Evolutionary conservation across 2,888 invertebrate species (phyloP).

Genomic region (Ametastegia equiseti): DNA sequence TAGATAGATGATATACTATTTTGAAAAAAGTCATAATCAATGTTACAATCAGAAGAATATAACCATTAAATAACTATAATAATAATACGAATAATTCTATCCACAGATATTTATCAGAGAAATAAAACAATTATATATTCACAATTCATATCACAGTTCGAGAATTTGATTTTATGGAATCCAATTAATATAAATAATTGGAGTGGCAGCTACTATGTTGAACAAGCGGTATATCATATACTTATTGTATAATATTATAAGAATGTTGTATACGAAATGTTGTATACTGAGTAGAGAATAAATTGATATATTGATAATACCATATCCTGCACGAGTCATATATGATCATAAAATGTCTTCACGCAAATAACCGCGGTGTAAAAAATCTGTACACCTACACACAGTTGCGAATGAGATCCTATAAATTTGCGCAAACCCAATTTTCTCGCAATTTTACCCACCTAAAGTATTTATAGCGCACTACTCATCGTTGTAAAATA

Average conservation of each 20-base stretch:
- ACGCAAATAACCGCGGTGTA: too few species aligned
- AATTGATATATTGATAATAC: slow-evolving; percentile 14
- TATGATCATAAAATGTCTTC: background rate
- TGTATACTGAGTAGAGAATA: slow-evolving; percentile 27
- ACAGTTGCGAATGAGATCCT: too few species aligned
- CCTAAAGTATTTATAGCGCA: too few species aligned
- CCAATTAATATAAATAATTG: background rate
- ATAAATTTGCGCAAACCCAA: too few species aligned
- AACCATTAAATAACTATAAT: background rate
- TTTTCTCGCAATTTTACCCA: too few species aligned
- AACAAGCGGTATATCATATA: background rate
- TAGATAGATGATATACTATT: background rate
- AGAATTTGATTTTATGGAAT: background rate
- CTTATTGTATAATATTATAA: slow-evolving; percentile 17
- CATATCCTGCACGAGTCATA: background rate
- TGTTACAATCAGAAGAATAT: slow-evolving; percentile 7
- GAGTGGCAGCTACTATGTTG: background rate
- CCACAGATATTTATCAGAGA: background rate
- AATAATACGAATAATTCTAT: background rate
- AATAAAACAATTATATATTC: background rate
- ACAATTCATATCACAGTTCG: background rate
- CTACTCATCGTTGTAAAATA: too few species aligned
- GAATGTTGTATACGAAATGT: slow-evolving; percentile 22
- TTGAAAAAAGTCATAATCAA: background rate
- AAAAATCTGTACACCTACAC: too few species aligned